Evolutionary conservation across 1,140 invertebrate species (phyloP).

Genomic region (Euura saliciscinereae): DNA sequence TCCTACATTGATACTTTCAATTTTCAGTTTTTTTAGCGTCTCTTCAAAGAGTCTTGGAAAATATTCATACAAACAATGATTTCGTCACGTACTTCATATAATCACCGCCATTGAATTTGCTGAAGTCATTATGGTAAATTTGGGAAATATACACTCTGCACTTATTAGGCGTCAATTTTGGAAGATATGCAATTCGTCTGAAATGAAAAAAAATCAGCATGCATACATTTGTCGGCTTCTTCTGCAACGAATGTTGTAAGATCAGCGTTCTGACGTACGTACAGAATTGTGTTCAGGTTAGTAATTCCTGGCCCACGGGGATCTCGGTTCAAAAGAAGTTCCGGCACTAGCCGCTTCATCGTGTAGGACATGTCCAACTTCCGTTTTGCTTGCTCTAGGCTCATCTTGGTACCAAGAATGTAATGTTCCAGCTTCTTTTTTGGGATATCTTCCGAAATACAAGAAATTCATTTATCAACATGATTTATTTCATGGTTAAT

Average conservation of each 20-base stretch:
- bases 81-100: conserved; percentile 35
- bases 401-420: conserved; percentile 55
- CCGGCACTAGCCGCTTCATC: conserved; percentile 51
- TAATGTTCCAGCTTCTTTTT: conserved; percentile 54
- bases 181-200: conserved; percentile 42
- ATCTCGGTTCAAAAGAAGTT: conserved; percentile 55
- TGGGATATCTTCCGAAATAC: conserved; percentile 36
- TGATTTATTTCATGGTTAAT: no score
- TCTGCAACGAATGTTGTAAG: no score
- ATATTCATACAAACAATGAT: not conserved
- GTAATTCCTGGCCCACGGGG: conserved; percentile 46
- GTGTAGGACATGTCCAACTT: conserved; percentile 59
- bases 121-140: conserved; percentile 32
- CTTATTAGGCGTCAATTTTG: conserved; percentile 47
- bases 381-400: conserved; percentile 57
- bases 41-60: not conserved
- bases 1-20: no score
- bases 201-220: conserved; percentile 1
- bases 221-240: no score
- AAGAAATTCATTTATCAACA: no score
- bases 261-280: conserved; percentile 15
- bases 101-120: conserved; percentile 38
- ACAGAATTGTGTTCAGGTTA: conserved; percentile 39
- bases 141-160: conserved; percentile 46
- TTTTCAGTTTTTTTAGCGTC: no score